A percentile compares a stretch with the other conserved stretches of the same genome.
phyloP scores from a whole-genome alignment of 2,797 vertebrate genomes.

The Sardinella longiceps region DNA sequence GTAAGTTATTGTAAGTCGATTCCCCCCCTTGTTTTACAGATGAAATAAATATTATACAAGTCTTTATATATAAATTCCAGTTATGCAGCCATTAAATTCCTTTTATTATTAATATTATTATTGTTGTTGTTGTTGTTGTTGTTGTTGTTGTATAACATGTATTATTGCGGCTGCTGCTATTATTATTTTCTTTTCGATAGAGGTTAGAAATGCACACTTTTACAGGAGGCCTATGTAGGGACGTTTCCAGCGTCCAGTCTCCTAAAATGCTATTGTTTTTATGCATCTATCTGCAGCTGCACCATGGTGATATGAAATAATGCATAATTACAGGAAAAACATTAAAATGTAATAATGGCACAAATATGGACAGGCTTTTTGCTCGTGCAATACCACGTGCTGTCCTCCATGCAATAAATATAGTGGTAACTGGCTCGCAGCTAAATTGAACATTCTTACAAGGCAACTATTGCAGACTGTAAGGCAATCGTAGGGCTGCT shows the following conservation, averaged over 20 bases:
- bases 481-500: slow-evolving; percentile 46
- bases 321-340: slow-evolving; percentile 12
- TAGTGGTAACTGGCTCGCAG: neutral
- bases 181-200: neutral
- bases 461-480: slow-evolving; percentile 76
- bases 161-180: no score
- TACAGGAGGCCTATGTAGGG: neutral
- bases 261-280: neutral
- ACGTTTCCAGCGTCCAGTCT: neutral
- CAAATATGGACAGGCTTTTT: neutral
- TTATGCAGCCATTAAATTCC: neutral
- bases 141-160: neutral
- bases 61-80: neutral
- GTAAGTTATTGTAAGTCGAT: neutral
- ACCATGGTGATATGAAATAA: neutral
- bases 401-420: neutral
- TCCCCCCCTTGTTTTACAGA: neutral
- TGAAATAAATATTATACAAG: neutral
- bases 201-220: neutral
- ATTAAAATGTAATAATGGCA: neutral
- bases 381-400: neutral
- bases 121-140: neutral
- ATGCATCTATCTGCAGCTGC: neutral
- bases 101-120: neutral
- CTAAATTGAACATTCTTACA: slow-evolving; percentile 57